Evolutionary conservation across 2,797 vertebrate species (phyloP).

Genomic region (Melanotaenia trifasciata): DNA sequence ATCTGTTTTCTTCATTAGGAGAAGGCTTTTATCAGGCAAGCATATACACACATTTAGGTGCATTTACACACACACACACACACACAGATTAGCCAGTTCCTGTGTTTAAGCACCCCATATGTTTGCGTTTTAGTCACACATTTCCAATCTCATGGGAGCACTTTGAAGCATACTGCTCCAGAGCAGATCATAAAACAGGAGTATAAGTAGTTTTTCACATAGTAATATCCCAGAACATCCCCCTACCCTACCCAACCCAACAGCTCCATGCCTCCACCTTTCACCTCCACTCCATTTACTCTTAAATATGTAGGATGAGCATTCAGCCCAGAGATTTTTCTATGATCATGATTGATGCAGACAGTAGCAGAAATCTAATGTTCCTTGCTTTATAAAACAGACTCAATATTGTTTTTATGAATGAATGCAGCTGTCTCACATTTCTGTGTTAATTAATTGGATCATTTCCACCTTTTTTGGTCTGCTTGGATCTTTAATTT

Average conservation of each 20-base stretch:
- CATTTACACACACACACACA: conserved; percentile 49
- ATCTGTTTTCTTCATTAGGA: conserved; percentile 81
- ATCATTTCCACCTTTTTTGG: not conserved
- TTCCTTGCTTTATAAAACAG: not conserved
- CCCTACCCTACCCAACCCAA: conserved; percentile 30
- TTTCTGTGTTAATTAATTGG: conserved; percentile 3
- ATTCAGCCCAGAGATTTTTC: conserved; percentile 23
- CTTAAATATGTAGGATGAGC: conserved; percentile 17
- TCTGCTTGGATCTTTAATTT: not conserved
- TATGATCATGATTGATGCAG: not conserved
- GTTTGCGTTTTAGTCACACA: conserved; percentile 87
- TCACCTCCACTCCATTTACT: conserved; percentile 50
- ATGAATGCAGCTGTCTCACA: not conserved
- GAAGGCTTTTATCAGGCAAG: conserved; percentile 44
- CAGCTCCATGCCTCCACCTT: conserved; percentile 54
- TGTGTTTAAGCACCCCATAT: conserved; percentile 83
- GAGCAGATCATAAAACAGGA: conserved; percentile 83
- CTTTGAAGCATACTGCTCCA: conserved; percentile 81
- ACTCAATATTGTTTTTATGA: not conserved
- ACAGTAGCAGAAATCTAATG: not conserved
- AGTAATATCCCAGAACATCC: conserved; percentile 68
- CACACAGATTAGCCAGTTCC: conserved; percentile 79
- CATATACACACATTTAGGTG: conserved; percentile 31
- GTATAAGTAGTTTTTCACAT: conserved; percentile 80
- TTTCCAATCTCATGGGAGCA: conserved; percentile 80